phyloP scores from a whole-genome alignment of 2,797 vertebrate species.

The Malurus splendens region DNA sequence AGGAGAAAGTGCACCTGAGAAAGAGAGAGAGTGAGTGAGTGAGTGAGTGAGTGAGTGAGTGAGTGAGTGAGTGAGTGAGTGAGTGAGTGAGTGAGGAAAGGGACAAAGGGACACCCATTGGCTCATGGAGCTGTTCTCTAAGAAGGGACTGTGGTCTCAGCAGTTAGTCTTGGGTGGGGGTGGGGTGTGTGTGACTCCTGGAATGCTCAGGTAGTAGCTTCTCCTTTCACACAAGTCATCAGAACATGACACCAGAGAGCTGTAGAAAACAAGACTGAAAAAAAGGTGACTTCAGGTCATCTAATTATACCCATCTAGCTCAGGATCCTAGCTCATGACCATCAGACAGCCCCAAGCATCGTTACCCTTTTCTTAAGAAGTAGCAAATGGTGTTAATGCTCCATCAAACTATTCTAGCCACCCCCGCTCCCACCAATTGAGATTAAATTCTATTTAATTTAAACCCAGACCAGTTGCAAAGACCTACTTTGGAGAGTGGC shows the following conservation, averaged over 20 bases:
- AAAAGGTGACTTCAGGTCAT: background rate
- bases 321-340: background rate
- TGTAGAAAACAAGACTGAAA: background rate
- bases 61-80: background rate
- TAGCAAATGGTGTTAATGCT: background rate
- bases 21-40: fast-evolving
- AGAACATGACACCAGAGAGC: background rate
- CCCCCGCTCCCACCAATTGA: background rate
- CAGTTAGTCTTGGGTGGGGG: background rate
- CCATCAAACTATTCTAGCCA: background rate
- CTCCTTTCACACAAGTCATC: background rate
- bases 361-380: background rate
- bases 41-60: background rate
- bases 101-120: background rate
- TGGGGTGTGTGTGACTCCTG: background rate
- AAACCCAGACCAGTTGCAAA: background rate
- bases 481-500: background rate
- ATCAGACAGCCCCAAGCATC: background rate
- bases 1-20: background rate
- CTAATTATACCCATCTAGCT: background rate
- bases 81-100: background rate
- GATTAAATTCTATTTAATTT: background rate
- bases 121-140: background rate
- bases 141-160: background rate
- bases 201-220: fast-evolving